Percentiles rank a stretch among this genome's conserved stretches.
Conservation (phyloP, 2,113 vertebrate genomes). For the Neodon shergylaensis region DNA sequence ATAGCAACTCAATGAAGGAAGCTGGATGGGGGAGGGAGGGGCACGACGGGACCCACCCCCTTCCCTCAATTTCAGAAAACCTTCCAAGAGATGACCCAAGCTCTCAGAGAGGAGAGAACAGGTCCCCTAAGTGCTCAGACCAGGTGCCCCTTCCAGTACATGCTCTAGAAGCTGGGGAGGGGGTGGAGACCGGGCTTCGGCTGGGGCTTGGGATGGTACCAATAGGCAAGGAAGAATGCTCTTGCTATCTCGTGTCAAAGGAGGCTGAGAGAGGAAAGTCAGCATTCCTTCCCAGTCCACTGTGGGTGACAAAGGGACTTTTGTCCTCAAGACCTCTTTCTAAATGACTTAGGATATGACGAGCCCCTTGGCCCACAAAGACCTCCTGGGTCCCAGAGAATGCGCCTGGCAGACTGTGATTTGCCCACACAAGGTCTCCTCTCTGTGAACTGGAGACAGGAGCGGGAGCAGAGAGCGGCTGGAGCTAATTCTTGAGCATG, state of each 20-base stretch:
- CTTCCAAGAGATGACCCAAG: slow-evolving; percentile 59
- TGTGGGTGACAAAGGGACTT: slow-evolving; percentile 19
- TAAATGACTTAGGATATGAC: slow-evolving; percentile 16
- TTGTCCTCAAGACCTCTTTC: slow-evolving; percentile 52
- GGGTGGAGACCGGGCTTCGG: background rate
- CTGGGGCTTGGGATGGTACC: background rate
- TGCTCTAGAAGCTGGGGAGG: background rate
- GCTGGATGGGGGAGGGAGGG: slow-evolving; percentile 79
- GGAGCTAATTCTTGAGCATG: background rate
- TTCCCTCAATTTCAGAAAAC: slow-evolving; percentile 73
- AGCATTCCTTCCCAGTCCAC: background rate
- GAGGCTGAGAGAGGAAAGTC: background rate
- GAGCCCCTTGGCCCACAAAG: slow-evolving; percentile 16
- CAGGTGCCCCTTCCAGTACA: background rate
- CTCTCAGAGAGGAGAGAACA: background rate
- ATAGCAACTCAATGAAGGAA: slow-evolving; percentile 88
- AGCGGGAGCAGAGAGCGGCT: background rate
- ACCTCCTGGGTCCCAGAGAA: background rate
- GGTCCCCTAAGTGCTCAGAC: background rate
- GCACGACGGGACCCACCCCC: slow-evolving; percentile 74
- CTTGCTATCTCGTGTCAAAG: background rate
- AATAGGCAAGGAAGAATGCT: background rate
- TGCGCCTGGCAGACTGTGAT: background rate
- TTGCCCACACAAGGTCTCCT: background rate
- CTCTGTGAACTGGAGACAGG: slow-evolving; percentile 17